A percentile compares a stretch with the other conserved stretches of the same genome.
Evolutionary conservation across 2,113 vertebrate species (phyloP).

Genomic region (Delphinus delphis): DNA sequence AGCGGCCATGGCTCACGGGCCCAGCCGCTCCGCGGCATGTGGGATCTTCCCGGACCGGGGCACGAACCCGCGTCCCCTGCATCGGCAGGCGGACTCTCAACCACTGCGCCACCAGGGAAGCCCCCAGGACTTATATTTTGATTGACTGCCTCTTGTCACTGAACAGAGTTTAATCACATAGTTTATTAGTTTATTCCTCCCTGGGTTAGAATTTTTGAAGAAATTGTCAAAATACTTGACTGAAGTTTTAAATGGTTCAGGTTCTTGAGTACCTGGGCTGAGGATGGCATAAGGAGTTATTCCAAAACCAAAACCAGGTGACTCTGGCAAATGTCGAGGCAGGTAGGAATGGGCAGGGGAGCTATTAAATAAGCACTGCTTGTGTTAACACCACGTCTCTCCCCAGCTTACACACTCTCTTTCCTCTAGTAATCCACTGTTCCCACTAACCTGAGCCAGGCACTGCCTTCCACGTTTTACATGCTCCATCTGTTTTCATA

Average conservation of each 20-base stretch:
- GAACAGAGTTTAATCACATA: slow-evolving; percentile 1
- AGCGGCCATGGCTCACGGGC: too few relatives aligned
- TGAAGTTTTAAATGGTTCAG: not conserved
- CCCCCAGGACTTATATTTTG: not conserved
- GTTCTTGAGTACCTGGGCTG: not conserved
- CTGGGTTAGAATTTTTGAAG: slow-evolving; percentile 1
- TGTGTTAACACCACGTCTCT: not conserved
- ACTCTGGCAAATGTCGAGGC: not conserved
- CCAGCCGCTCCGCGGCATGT: too few relatives aligned
- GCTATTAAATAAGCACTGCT: not conserved
- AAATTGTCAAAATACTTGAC: not conserved
- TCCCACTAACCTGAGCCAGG: not conserved
- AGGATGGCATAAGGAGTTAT: not conserved
- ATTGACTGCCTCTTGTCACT: slow-evolving; percentile 27
- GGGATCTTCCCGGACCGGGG: too few relatives aligned
- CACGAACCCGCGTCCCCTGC: too few relatives aligned
- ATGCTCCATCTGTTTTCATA: not conserved
- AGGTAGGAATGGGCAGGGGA: not conserved
- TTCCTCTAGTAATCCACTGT: not conserved
- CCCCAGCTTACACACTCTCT: too few relatives aligned
- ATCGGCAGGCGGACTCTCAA: too few relatives aligned
- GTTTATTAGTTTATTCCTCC: not conserved
- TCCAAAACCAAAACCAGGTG: not conserved
- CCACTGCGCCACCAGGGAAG: too few relatives aligned
- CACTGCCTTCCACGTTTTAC: not conserved